Conservation (phyloP, 2,113 vertebrate species). For the Agelaius tricolor region DNA sequence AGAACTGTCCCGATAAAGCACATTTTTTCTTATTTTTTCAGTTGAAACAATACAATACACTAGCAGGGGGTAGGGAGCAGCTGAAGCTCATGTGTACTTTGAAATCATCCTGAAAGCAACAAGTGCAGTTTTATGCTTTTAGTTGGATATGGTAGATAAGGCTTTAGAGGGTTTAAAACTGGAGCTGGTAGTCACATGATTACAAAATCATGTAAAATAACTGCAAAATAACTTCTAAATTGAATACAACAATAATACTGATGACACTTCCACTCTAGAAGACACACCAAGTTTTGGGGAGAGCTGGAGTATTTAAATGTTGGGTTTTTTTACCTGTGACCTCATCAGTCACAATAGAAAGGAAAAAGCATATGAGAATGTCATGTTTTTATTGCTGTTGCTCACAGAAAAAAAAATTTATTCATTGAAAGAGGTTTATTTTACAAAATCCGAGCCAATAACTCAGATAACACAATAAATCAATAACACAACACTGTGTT, state of each 20-base stretch:
- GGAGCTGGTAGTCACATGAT: background rate
- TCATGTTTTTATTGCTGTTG: background rate
- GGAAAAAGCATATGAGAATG: background rate
- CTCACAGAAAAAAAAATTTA: accelerated
- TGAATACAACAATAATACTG: background rate
- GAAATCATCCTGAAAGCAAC: background rate
- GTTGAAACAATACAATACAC: accelerated
- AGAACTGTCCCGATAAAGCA: background rate
- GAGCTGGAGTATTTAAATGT: accelerated
- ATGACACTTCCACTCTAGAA: background rate
- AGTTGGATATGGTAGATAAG: background rate
- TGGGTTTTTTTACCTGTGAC: background rate
- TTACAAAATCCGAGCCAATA: background rate
- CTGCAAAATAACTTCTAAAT: background rate
- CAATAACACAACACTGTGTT: background rate
- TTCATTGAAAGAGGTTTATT: background rate
- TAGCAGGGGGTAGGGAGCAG: background rate
- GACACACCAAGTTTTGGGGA: background rate
- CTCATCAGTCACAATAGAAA: background rate
- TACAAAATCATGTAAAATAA: background rate
- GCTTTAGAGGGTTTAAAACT: background rate
- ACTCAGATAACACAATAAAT: background rate
- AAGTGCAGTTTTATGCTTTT: background rate
- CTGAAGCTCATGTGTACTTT: background rate
- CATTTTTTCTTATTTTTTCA: background rate